Conservation (phyloP, 2,888 invertebrate species). For the Athripsodes cinereus region DNA sequence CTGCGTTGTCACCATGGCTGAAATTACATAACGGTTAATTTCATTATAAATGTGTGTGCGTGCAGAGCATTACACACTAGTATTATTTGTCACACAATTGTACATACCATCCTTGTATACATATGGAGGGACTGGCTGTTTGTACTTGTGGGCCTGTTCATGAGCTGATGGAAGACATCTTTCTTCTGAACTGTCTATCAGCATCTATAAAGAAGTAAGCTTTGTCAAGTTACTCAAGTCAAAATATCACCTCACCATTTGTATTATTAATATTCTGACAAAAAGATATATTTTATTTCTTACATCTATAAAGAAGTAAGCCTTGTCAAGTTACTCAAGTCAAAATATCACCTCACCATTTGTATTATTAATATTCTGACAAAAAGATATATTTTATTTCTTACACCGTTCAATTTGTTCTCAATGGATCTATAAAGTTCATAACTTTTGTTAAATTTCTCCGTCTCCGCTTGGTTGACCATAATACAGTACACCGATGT, state of each 20-base stretch:
- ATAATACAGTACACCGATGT: slow-evolving; percentile 56
- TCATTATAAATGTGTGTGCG: too few species aligned
- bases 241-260: neutral
- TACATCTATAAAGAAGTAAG: too few species aligned
- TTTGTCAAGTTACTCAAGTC: too few species aligned
- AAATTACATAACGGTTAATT: too few species aligned
- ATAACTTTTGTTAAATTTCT: slow-evolving; percentile 37
- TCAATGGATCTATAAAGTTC: slow-evolving; percentile 47
- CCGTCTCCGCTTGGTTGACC: slow-evolving; percentile 35
- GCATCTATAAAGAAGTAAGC: slow-evolving; percentile 47
- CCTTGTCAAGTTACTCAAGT: too few species aligned
- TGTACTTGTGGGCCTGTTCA: slow-evolving; percentile 49
- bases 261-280: neutral
- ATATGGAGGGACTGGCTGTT: slow-evolving; percentile 49
- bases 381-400: slow-evolving; percentile 15
- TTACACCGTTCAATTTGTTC: slow-evolving; percentile 44
- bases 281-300: slow-evolving; percentile 22
- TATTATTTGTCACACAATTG: too few species aligned
- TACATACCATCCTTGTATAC: slow-evolving; percentile 30
- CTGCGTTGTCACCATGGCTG: slow-evolving; percentile 47
- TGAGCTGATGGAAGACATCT: slow-evolving; percentile 48
- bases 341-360: neutral
- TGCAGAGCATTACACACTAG: too few species aligned
- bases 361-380: neutral
- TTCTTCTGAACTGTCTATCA: slow-evolving; percentile 51